A percentile compares a stretch with the other conserved stretches of the same genome.
phyloP scores from a whole-genome alignment of 1,140 invertebrate genomes.

The Lordiphosa clarofinis region DNA sequence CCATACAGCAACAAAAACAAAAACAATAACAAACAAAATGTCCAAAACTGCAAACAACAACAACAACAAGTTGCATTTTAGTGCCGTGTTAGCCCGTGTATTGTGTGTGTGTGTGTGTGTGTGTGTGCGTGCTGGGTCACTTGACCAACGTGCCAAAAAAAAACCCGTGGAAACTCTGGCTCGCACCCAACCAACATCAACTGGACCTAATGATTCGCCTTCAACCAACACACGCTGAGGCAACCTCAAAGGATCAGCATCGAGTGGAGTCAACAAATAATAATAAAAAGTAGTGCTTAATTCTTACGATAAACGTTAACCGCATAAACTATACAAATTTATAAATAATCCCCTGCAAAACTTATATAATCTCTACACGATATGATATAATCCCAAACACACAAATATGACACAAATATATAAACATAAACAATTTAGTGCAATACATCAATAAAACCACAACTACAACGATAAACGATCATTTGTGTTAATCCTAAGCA shows the following conservation, averaged over 20 bases:
- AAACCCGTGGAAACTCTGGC: slow-evolving; percentile 41
- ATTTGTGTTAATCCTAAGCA: slow-evolving; percentile 35
- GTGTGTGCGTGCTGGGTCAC: slow-evolving; percentile 21
- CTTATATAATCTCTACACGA: slow-evolving; percentile 17
- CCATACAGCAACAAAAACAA: slow-evolving; percentile 66
- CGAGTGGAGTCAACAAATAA: not conserved
- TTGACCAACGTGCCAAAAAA: slow-evolving; percentile 68
- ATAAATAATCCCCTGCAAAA: slow-evolving; percentile 6
- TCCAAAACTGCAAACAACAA: slow-evolving; percentile 47
- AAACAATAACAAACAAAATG: slow-evolving; percentile 52
- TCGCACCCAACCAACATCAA: slow-evolving; percentile 26
- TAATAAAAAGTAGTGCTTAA: slow-evolving; percentile 30
- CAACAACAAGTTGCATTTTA: slow-evolving; percentile 49
- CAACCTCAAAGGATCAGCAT: slow-evolving; percentile 56
- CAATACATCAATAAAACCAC: slow-evolving; percentile 12
- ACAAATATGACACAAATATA: slow-evolving; percentile 3
- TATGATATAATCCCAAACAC: slow-evolving; percentile 14
- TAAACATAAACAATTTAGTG: slow-evolving; percentile 8
- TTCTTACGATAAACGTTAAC: slow-evolving; percentile 18
- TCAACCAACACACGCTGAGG: slow-evolving; percentile 43
- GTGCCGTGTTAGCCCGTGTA: slow-evolving; percentile 28
- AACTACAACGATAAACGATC: slow-evolving; percentile 10
- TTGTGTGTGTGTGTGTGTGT: slow-evolving; percentile 21
- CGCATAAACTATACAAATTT: slow-evolving; percentile 13
- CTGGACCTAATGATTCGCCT: slow-evolving; percentile 40